Evolutionary conservation across 2,797 vertebrate species (phyloP).

Genomic region (Muraenolepis orangiensis): DNA sequence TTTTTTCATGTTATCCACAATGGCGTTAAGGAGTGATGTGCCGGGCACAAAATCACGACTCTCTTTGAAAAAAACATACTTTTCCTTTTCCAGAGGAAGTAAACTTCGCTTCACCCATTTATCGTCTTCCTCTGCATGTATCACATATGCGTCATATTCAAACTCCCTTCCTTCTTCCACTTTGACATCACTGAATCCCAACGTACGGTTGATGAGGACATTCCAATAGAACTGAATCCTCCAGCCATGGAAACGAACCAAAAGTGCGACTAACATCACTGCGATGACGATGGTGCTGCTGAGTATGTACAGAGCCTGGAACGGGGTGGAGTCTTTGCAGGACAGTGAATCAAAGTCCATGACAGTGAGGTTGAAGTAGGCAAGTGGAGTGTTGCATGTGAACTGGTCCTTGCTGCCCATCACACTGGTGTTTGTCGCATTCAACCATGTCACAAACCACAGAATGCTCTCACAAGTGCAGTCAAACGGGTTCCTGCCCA

Average conservation of each 20-base stretch:
- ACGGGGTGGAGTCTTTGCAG: constrained; percentile 88
- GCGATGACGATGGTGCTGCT: constrained; percentile 63
- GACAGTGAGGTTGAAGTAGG: constrained; percentile 78
- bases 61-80: constrained; percentile 81
- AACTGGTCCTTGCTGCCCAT: constrained; percentile 71
- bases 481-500: constrained; percentile 91
- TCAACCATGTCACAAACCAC: constrained; percentile 91
- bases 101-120: constrained; percentile 84
- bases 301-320: constrained; percentile 77
- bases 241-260: constrained; percentile 88
- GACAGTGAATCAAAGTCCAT: constrained; percentile 79
- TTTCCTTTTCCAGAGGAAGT: constrained; percentile 74
- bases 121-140: constrained; percentile 79
- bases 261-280: constrained; percentile 67
- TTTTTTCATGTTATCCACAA: constrained; percentile 79
- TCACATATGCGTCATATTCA: constrained; percentile 83
- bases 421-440: constrained; percentile 73
- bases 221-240: constrained; percentile 90
- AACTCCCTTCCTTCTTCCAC: constrained; percentile 66
- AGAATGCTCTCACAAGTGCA: constrained; percentile 94
- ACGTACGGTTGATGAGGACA: constrained; percentile 78
- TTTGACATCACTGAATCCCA: constrained; percentile 83
- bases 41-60: constrained; percentile 85
- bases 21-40: constrained; percentile 75
- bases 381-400: constrained; percentile 87